Percentiles rank a stretch among this genome's conserved stretches.
Evolutionary conservation across 2,888 invertebrate genomes (phyloP).

Genomic region (Idaea aversata): DNA sequence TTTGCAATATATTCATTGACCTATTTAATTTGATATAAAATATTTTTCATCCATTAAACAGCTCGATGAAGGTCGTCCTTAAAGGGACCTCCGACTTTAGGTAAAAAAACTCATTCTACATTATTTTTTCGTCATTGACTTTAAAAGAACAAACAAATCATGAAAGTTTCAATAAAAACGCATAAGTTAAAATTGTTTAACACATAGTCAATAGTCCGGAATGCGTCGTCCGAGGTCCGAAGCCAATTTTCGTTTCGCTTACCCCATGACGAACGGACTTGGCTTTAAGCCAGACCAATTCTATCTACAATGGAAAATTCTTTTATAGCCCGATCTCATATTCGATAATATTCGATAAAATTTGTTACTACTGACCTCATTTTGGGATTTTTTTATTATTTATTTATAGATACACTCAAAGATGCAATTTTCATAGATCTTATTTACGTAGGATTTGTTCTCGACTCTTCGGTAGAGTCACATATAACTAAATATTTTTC

Average conservation of each 20-base stretch:
- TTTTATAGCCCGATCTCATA: slow-evolving; percentile 34
- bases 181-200: slow-evolving; percentile 31
- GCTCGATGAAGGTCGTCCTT: no score
- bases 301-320: slow-evolving; percentile 49
- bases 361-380: slow-evolving; percentile 2
- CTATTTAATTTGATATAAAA: no score
- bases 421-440: background rate
- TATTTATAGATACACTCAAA: background rate
- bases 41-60: no score
- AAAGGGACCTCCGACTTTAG: no score
- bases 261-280: slow-evolving; percentile 47
- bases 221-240: slow-evolving; percentile 29
- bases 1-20: no score
- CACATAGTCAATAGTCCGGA: slow-evolving; percentile 33
- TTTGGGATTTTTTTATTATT: background rate
- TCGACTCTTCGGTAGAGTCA: no score
- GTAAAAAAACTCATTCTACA: no score
- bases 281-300: slow-evolving; percentile 55
- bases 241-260: slow-evolving; percentile 38
- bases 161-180: slow-evolving; percentile 7
- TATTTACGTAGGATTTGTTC: no score
- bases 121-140: no score
- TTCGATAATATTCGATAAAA: slow-evolving; percentile 1
- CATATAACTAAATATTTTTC: no score
- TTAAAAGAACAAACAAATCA: background rate